Percentiles rank a stretch among this genome's conserved stretches.
Evolutionary conservation across 1,140 invertebrate species (phyloP).

Genomic region (Halictus rubicundus): DNA sequence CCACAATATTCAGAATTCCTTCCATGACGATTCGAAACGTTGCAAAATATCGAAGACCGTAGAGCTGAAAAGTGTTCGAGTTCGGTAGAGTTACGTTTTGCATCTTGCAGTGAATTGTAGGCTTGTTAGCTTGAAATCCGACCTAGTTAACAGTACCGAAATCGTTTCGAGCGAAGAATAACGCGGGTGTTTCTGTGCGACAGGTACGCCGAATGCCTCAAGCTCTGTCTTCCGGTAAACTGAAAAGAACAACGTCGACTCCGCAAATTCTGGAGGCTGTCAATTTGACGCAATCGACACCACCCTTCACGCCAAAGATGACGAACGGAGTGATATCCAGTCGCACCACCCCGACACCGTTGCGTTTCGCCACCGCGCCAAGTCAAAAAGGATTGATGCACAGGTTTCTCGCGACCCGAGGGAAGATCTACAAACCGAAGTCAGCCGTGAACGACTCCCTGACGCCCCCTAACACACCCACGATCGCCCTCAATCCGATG

Average conservation of each 20-base stretch:
- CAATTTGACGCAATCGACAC: constrained; percentile 69
- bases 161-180: background rate
- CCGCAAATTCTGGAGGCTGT: constrained; percentile 81
- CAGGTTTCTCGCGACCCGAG: constrained; percentile 87
- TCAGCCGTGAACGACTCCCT: constrained; percentile 47
- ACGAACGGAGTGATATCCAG: constrained; percentile 72
- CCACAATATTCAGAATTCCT: no score
- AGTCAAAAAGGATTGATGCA: constrained; percentile 89
- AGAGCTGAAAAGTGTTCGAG: no score
- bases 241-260: constrained; percentile 83
- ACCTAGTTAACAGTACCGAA: no score
- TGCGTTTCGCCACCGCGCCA: constrained; percentile 82
- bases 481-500: constrained; percentile 71
- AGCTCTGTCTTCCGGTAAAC: constrained; percentile 78
- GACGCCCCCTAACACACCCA: constrained; percentile 59
- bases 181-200: background rate
- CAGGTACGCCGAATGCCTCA: constrained; percentile 77
- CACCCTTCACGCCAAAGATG: constrained; percentile 69
- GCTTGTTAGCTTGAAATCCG: no score
- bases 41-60: no score
- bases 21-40: no score
- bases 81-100: no score
- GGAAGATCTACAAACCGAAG: constrained; percentile 81
- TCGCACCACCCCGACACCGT: constrained; percentile 76
- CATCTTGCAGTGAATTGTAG: no score